Conservation (phyloP, 2,797 vertebrate species). For the Amblyopsis hoosieri region DNA sequence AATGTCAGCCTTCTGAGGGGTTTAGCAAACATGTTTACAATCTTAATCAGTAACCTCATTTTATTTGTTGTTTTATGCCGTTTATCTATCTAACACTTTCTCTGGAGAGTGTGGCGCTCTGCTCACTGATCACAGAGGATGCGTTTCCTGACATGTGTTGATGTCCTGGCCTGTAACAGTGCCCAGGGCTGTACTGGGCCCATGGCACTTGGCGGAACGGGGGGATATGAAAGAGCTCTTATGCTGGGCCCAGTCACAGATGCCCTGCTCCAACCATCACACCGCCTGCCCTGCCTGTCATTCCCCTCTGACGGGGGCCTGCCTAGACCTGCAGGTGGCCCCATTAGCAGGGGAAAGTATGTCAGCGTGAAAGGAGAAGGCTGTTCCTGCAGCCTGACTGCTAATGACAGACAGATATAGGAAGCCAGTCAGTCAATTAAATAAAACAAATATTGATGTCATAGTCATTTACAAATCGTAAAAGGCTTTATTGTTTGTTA, state of each 20-base stretch:
- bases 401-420: slow-evolving; percentile 28
- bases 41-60: slow-evolving; percentile 13
- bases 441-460: slow-evolving; percentile 9
- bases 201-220: slow-evolving; percentile 66
- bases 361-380: slow-evolving; percentile 71
- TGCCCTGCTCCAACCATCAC: slow-evolving; percentile 68
- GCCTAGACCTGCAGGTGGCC: slow-evolving; percentile 75
- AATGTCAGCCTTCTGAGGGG: slow-evolving; percentile 14
- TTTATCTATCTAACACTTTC: too few relatives aligned
- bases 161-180: slow-evolving; percentile 67
- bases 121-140: slow-evolving; percentile 71
- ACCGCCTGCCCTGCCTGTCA: slow-evolving; percentile 71
- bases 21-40: slow-evolving; percentile 5
- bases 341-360: slow-evolving; percentile 79
- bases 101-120: slow-evolving; percentile 45
- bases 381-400: slow-evolving; percentile 61
- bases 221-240: slow-evolving; percentile 74
- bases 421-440: slow-evolving; percentile 13
- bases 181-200: slow-evolving; percentile 56
- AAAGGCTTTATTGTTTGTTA: background rate
- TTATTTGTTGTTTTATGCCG: too few relatives aligned
- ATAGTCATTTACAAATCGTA: slow-evolving; percentile 2
- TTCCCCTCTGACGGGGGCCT: slow-evolving; percentile 75
- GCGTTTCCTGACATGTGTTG: slow-evolving; percentile 78
- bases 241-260: slow-evolving; percentile 76